phyloP scores from a whole-genome alignment of 2,113 vertebrate genomes.

The Cardinalis cardinalis region DNA sequence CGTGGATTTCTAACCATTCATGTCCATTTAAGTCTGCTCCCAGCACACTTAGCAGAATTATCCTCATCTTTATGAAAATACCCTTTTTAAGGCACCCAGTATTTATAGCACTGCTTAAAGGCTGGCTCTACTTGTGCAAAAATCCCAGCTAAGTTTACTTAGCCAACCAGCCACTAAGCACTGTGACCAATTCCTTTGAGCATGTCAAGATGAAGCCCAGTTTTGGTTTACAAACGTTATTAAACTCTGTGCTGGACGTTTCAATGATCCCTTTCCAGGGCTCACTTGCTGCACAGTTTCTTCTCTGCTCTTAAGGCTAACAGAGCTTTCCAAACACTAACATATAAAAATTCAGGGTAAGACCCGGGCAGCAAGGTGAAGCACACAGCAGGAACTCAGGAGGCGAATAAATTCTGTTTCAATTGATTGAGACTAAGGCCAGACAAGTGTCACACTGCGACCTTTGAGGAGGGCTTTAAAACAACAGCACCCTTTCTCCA shows the following conservation, averaged over 20 bases:
- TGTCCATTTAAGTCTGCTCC: constrained; percentile 2
- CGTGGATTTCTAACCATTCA: not conserved
- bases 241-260: not conserved
- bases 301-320: not conserved
- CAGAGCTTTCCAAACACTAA: not conserved
- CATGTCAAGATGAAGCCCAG: not conserved
- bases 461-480: constrained; percentile 7
- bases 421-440: not conserved
- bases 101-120: not conserved
- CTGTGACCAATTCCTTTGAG: not conserved
- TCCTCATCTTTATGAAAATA: not conserved
- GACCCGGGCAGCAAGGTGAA: not conserved
- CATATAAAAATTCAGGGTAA: not conserved
- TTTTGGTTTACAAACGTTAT: not conserved
- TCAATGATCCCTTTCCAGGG: not conserved
- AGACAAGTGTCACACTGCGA: not conserved
- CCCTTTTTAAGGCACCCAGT: not conserved
- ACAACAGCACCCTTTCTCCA: not conserved
- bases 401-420: not conserved
- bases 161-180: not conserved
- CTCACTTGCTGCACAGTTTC: not conserved
- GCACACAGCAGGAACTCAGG: not conserved
- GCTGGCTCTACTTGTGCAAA: not conserved
- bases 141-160: not conserved
- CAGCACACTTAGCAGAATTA: not conserved